Evolutionary conservation across 2,888 invertebrate genomes (phyloP).

Genomic region (Lapara coniferarum): DNA sequence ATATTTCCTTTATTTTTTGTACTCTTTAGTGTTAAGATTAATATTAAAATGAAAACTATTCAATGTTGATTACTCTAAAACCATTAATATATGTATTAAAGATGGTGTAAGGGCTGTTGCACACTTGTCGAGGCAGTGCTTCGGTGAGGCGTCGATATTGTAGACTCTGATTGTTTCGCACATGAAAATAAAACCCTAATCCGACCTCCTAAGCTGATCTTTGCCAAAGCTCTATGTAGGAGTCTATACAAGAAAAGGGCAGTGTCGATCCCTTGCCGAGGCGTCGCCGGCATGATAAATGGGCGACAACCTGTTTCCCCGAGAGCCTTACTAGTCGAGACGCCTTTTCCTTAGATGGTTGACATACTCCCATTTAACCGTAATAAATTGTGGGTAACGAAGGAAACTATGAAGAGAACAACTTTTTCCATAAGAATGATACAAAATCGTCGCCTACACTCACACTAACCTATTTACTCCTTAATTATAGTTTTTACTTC

Average conservation of each 20-base stretch:
- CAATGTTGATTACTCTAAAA: conserved; percentile 83
- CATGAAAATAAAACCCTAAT: neutral
- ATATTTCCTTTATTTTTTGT: conserved; percentile 84
- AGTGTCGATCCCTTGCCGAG: conserved; percentile 16
- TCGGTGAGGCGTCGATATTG: conserved; percentile 21
- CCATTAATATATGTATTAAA: conserved; percentile 79
- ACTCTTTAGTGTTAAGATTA: conserved; percentile 83
- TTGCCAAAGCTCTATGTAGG: neutral
- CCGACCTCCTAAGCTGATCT: neutral
- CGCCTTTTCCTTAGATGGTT: conserved; percentile 80
- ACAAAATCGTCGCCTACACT: conserved; percentile 61
- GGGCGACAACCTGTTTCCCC: conserved; percentile 62
- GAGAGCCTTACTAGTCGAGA: conserved; percentile 78
- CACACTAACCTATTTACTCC: conserved; percentile 54
- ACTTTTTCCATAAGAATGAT: conserved; percentile 40
- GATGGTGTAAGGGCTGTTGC: conserved; percentile 51
- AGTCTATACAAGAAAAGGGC: conserved; percentile 2
- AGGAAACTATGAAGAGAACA: conserved; percentile 44
- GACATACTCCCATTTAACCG: conserved; percentile 53
- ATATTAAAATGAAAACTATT: conserved; percentile 81
- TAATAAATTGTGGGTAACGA: conserved; percentile 50
- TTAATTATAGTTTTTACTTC: conserved; percentile 57
- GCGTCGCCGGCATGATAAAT: conserved; percentile 23
- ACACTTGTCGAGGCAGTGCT: conserved; percentile 19
- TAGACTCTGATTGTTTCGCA: neutral